Base-by-base conservation (phyloP, 2,113 vertebrate genomes). In the Lamprotornis superbus region DNA sequence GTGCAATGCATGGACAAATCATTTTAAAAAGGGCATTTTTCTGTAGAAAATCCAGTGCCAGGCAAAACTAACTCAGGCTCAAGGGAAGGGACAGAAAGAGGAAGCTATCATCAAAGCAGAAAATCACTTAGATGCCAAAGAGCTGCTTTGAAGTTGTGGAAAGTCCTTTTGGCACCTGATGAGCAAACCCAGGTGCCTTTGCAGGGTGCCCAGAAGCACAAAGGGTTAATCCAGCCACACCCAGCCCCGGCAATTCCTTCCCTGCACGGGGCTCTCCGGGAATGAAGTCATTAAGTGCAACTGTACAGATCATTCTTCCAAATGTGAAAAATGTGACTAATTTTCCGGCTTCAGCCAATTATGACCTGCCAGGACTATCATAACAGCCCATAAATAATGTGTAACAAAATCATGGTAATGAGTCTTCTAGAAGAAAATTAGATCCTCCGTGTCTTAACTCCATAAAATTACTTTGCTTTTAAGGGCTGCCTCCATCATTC, bases 341-440 rank as follows among this genome's bases (percentile, higher is more conserved):
- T 97, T 95, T 94, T 93, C 88, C 7, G 1, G 94, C 87, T 94
- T 96, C 90, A 95, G 90, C 95, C 94, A 96, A 95, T 94, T 94
- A 95, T 90, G 94, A 92, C 94, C 95, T 96, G 94, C 92, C 95
- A 96, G 93, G 92, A 64, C 89, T 95, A 95, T 96, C 95, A 95
- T 92, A 97, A 94, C 85, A 96, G 92, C 85, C 83, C 90, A 93
- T 96, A 95, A 94, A 96, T 96, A 96, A 93, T 11, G 40, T 67
- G 90, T 95, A 84, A 96, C 76, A 94, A 92, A 92, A 94, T 93
- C 94, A 92, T 20, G 74, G 80, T 94, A 89, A 96, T 94, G 95
- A 96, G 90, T 52, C 79, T 90, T 96, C 73, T 33, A 87, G 69
- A 89, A 81, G 92, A 94, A 96, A 96, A 97, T 97, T 17, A 91